These are phyloP conservation scores for Helarctos malayanus DNA, from an alignment of 2,797 vertebrate genomes.

Conservation along the genomic window DNA sequence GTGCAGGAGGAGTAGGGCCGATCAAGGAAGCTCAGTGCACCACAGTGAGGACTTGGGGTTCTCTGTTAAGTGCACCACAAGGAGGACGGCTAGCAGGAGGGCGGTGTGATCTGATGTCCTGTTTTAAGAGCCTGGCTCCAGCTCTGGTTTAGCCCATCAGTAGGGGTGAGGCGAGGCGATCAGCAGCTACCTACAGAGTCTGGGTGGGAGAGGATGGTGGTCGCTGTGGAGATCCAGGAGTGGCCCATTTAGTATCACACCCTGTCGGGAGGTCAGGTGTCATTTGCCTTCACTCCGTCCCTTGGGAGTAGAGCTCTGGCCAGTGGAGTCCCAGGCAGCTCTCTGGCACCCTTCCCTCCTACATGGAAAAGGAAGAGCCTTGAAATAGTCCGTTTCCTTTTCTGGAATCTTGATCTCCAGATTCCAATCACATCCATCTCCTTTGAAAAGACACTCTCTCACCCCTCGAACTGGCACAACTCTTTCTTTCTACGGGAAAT, in stretches of 20 bases:
- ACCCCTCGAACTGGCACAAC: neutral
- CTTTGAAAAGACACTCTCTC: neutral
- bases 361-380: neutral
- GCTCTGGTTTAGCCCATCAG: neutral
- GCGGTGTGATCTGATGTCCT: neutral
- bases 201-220: neutral
- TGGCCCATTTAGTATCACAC: neutral
- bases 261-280: neutral
- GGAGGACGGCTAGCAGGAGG: neutral
- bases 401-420: neutral
- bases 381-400: neutral
- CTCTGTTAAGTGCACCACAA: neutral
- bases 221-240: neutral
- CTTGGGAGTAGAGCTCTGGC: neutral
- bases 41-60: neutral
- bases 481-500: conserved; percentile 1
- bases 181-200: neutral
- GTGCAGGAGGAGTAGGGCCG: neutral
- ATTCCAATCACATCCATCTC: neutral
- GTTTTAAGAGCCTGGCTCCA: neutral
- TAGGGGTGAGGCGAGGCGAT: neutral
- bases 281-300: neutral
- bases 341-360: neutral
- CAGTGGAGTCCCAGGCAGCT: neutral
- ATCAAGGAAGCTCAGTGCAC: fast-evolving